Conservation (phyloP, 2,888 invertebrate genomes). For the Apomyelois bistriatella region DNA sequence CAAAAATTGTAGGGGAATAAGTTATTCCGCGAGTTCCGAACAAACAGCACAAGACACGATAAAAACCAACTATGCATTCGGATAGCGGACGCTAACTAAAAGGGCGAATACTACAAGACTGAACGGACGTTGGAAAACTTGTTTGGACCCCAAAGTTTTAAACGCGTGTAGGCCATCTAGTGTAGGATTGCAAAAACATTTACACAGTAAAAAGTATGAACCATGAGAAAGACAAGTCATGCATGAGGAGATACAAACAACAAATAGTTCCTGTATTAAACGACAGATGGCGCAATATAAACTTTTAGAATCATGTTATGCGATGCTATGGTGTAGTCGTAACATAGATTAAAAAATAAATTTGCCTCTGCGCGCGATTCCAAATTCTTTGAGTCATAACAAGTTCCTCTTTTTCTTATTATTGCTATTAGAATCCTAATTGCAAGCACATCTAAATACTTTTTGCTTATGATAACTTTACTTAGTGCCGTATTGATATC, state of each 20-base stretch:
- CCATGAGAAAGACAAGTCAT: too few relatives aligned
- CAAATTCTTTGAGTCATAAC: too few relatives aligned
- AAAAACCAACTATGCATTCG: conserved; percentile 37
- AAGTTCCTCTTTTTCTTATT: too few relatives aligned
- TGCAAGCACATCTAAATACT: too few relatives aligned
- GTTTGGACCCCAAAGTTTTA: conserved; percentile 21
- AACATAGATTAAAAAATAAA: too few relatives aligned
- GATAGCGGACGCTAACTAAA: conserved; percentile 58
- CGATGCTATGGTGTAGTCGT: too few relatives aligned
- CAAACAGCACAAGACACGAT: conserved; percentile 32
- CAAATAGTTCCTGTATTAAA: not conserved
- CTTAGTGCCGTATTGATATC: too few relatives aligned
- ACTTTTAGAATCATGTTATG: too few relatives aligned
- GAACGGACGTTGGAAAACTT: conserved; percentile 19
- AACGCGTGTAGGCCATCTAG: not conserved
- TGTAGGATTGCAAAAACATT: not conserved
- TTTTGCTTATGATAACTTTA: too few relatives aligned
- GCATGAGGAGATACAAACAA: too few relatives aligned
- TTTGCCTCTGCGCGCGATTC: too few relatives aligned
- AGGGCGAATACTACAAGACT: not conserved
- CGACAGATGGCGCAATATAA: not conserved
- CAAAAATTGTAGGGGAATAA: conserved; percentile 51
- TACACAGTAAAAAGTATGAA: not conserved
- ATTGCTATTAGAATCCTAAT: too few relatives aligned
- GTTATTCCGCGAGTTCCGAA: conserved; percentile 62